A percentile compares a stretch with the other conserved stretches of the same genome.
These are phyloP conservation scores for Procambarus clarkii DNA, from an alignment of 1,140 invertebrate species.

Conservation along the genomic window DNA sequence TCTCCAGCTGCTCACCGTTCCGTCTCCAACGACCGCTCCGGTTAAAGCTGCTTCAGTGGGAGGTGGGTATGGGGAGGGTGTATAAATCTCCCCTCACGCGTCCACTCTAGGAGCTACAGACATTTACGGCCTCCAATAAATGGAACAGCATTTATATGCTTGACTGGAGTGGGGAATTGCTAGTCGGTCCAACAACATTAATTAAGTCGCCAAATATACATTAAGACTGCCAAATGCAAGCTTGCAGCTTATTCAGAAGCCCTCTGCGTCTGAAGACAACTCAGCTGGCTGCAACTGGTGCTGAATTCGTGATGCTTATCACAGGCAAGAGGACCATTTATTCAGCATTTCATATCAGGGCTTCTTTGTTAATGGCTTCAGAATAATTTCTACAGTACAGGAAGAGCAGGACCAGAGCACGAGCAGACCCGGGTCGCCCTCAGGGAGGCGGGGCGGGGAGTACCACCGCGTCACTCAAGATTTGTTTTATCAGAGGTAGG, in stretches of 20 bases:
- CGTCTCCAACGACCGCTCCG: neutral
- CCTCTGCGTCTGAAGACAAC: neutral
- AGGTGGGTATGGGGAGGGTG: neutral
- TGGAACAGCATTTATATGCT: constrained; percentile 36
- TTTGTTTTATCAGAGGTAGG: constrained; percentile 22
- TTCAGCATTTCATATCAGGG: neutral
- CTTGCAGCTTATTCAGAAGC: neutral
- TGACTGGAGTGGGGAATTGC: neutral
- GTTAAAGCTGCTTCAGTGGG: neutral
- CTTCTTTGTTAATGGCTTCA: neutral
- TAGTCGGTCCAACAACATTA: neutral
- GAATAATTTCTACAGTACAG: neutral
- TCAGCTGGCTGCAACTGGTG: neutral
- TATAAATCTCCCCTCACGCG: constrained; percentile 6
- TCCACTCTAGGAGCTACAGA: neutral
- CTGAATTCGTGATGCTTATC: neutral
- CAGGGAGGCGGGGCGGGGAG: neutral
- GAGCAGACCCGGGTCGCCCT: neutral
- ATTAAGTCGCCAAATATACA: neutral
- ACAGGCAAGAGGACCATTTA: neutral
- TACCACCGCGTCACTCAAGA: constrained; percentile 31
- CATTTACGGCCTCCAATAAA: constrained; percentile 24
- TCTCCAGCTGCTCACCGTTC: neutral
- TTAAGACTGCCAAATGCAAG: neutral
- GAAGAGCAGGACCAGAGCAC: neutral